phyloP scores from a whole-genome alignment of 2,888 invertebrate species.

The Drosophila putrida region DNA sequence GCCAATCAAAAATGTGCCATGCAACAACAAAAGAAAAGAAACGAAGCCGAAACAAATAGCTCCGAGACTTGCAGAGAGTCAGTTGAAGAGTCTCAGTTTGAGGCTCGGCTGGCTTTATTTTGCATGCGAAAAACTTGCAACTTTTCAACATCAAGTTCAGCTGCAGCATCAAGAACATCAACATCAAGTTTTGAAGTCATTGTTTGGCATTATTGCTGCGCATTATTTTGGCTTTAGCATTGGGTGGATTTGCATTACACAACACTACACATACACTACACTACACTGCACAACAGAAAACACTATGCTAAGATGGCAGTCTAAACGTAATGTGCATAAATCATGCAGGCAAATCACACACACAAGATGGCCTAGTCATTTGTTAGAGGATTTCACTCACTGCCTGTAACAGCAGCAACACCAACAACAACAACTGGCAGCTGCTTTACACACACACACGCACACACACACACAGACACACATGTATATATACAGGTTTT shows the following conservation, averaged over 20 bases:
- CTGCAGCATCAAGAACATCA: conserved; percentile 17
- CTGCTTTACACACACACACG: conserved; percentile 23
- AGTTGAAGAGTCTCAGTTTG: too few species aligned
- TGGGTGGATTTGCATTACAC: conserved; percentile 41
- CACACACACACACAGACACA: too few species aligned
- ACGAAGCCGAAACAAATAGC: not conserved
- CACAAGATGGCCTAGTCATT: conserved; percentile 55
- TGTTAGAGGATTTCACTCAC: conserved; percentile 53
- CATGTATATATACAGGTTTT: too few species aligned
- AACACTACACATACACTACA: not conserved
- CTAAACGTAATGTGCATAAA: conserved; percentile 54
- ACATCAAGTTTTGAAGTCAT: conserved; percentile 34
- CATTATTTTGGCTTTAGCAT: conserved; percentile 49
- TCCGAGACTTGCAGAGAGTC: not conserved
- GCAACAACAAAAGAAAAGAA: conserved; percentile 9
- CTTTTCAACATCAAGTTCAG: conserved; percentile 25
- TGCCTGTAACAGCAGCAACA: conserved; percentile 8
- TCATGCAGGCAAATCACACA: conserved; percentile 47
- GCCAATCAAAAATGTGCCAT: conserved; percentile 47
- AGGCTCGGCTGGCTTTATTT: not conserved
- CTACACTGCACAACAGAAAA: not conserved
- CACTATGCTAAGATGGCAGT: conserved; percentile 22
- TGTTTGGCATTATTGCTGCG: conserved; percentile 53
- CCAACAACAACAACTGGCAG: conserved; percentile 32
- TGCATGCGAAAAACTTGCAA: conserved; percentile 4